phyloP scores from a whole-genome alignment of 2,797 vertebrate species.

The Gallirallus australis region DNA sequence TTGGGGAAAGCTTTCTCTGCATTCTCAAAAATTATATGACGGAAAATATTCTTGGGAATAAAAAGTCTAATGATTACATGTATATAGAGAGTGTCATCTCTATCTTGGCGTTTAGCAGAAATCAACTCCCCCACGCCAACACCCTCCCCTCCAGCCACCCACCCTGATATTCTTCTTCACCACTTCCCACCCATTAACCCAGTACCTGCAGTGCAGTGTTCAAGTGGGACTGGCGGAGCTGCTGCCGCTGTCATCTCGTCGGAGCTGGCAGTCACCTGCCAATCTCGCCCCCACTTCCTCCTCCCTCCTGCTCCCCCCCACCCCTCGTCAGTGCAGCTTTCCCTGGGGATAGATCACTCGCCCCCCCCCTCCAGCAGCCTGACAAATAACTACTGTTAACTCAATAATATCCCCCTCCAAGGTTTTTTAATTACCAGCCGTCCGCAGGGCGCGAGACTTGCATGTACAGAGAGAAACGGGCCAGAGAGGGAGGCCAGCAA shows the following conservation, averaged over 20 bases:
- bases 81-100: slow-evolving; percentile 51
- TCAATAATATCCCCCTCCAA: slow-evolving; percentile 76
- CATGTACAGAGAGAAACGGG: not conserved
- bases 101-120: slow-evolving; percentile 42
- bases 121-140: slow-evolving; percentile 35
- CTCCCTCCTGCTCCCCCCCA: slow-evolving; percentile 60
- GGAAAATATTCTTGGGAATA: slow-evolving; percentile 56
- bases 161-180: slow-evolving; percentile 46
- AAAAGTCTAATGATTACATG: slow-evolving; percentile 62
- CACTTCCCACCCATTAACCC: slow-evolving; percentile 61
- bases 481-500: slow-evolving; percentile 14
- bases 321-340: slow-evolving; percentile 67
- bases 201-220: slow-evolving; percentile 52
- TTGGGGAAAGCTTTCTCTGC: slow-evolving; percentile 52
- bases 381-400: slow-evolving; percentile 80
- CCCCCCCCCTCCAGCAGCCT: slow-evolving; percentile 49
- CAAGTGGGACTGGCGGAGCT: slow-evolving; percentile 64
- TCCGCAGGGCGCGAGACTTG: slow-evolving; percentile 33
- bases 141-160: slow-evolving; percentile 51
- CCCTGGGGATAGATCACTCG: slow-evolving; percentile 76
- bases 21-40: slow-evolving; percentile 41
- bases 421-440: slow-evolving; percentile 75
- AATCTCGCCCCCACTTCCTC: slow-evolving; percentile 76
- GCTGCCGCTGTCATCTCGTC: slow-evolving; percentile 46
- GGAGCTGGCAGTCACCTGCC: slow-evolving; percentile 75